Evolutionary conservation across 2,113 vertebrate species (phyloP), one percentile per base, ranked within the genome.

Genomic region (Oncorhynchus nerka): DNA sequence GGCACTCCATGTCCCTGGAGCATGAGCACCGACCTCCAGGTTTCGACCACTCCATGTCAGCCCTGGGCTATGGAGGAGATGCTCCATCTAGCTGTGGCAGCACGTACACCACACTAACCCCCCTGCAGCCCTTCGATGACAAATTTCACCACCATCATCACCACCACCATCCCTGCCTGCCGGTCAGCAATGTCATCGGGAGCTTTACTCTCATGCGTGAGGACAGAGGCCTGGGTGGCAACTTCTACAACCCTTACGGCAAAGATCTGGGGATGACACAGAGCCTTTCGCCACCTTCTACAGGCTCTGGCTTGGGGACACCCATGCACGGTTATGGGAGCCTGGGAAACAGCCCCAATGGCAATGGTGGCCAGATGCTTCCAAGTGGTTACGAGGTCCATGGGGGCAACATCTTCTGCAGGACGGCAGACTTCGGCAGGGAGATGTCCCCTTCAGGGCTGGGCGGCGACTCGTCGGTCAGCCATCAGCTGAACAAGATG

Each of bases 191-290:
- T 2, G 94, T 95, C 64, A 94, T 95, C 2, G 94, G 94, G 69
- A 95, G 94, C 90, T 95, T 95, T 83, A 94, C 94, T 30, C 93
- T 95, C 39, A 94, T 95, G 94, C 91, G 94, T 0, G 94, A 95
- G 57, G 94, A 95, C 66, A 79, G 94, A 34, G 90, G 92, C 68
- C 89, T 95, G 48, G 79, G 90, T n/a, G 80, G 92, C 67, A 94
- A 93, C 82, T 95, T 95, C 89, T 95, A 95, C 85, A 93, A 92
- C 87, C 91, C 94, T 0, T 95, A 95, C 20, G 89, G 90, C 82
- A 95, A 95, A 76, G 95, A 95, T 22, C 86, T 94, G 75, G 90
- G 91, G 70, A 93, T 95, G 92, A 64, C 91, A 75, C 95, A 94
- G 24, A 90, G 88, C 64, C 89, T 95, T 76, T 91, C 93, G 0